These are phyloP conservation scores for Phytoseiulus persimilis DNA, from an alignment of 2,888 invertebrate genomes.

Conservation along the genomic window DNA sequence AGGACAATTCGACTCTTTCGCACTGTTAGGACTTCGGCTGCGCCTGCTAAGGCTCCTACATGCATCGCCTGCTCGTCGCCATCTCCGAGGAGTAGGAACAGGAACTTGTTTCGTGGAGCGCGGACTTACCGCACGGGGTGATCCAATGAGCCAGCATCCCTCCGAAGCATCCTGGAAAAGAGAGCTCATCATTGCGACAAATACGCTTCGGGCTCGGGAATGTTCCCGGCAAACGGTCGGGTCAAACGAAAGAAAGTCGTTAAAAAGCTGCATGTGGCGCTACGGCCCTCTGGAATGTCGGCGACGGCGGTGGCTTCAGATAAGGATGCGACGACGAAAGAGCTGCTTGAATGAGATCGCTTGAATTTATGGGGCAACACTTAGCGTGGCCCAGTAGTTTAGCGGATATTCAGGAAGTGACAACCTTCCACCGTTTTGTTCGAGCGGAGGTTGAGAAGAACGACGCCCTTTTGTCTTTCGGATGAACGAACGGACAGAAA, in stretches of 20 bases:
- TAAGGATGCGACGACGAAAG: background rate
- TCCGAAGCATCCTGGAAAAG: background rate
- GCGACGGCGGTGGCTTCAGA: background rate
- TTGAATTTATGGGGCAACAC: background rate
- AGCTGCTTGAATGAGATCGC: background rate
- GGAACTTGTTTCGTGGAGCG: background rate
- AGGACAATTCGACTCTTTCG: no score
- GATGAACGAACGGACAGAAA: background rate
- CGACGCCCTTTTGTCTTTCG: background rate
- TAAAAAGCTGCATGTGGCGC: background rate
- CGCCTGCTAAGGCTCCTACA: no score
- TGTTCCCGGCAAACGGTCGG: background rate
- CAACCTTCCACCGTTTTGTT: background rate
- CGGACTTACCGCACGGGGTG: background rate
- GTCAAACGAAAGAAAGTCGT: background rate
- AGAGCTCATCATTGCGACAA: background rate
- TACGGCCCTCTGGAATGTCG: background rate
- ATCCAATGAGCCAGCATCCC: background rate
- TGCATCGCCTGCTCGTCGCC: no score
- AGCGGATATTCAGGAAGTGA: conserved; percentile 5
- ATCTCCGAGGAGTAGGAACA: no score
- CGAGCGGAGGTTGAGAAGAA: background rate
- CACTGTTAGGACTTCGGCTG: no score
- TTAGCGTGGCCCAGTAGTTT: background rate
- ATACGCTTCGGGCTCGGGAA: background rate